phyloP scores from a whole-genome alignment of 2,797 vertebrate species.

The Bovichtus variegatus region DNA sequence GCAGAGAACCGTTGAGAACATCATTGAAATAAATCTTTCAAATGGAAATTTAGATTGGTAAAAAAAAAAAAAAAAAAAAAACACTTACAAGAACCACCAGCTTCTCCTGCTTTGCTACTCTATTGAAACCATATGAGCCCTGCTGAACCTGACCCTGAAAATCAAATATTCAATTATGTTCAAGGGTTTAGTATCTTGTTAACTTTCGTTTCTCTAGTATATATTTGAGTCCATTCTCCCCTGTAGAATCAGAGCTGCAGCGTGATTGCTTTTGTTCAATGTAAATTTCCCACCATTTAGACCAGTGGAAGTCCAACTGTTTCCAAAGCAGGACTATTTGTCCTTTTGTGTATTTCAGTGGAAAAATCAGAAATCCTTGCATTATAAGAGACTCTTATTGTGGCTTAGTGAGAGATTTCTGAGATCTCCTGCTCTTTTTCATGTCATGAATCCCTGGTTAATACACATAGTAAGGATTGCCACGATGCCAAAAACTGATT shows the following conservation, averaged over 20 bases:
- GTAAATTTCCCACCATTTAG: not conserved
- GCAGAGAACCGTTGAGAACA: not conserved
- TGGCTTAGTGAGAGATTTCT: not conserved
- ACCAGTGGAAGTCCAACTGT: not conserved
- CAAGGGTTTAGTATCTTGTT: conserved; percentile 18
- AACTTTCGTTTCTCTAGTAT: conserved; percentile 4
- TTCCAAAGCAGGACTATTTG: not conserved
- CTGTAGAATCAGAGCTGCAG: not conserved
- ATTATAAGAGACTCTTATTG: not conserved
- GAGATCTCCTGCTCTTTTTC: not conserved
- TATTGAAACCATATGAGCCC: not conserved
- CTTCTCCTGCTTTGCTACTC: not conserved
- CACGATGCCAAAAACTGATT: not conserved
- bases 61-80: not conserved
- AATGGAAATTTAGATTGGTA: not conserved
- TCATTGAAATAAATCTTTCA: not conserved
- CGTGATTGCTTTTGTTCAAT: not conserved
- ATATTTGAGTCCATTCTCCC: not conserved
- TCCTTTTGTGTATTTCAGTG: not conserved
- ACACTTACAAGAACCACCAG: too few relatives aligned
- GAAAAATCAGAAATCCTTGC: not conserved
- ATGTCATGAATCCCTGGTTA: not conserved
- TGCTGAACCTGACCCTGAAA: conserved; percentile 11
- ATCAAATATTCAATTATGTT: conserved; percentile 6
- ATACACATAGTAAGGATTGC: not conserved